Conservation (phyloP, 2,113 vertebrate species). For the Azemiops feae region DNA sequence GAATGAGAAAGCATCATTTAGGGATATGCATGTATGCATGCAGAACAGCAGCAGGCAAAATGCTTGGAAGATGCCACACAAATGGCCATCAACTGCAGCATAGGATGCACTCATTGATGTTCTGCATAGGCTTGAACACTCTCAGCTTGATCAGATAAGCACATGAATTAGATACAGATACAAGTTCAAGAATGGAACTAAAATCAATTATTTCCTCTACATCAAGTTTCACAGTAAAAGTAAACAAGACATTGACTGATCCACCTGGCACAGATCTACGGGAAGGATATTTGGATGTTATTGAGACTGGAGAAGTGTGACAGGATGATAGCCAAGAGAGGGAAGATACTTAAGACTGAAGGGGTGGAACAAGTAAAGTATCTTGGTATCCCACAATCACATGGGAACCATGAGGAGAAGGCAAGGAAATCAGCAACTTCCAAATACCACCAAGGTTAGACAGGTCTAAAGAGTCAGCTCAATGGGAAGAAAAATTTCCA, state of each 20-base stretch:
- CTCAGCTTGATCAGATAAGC: not conserved
- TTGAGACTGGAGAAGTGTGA: not conserved
- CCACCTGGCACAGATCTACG: not conserved
- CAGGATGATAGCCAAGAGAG: not conserved
- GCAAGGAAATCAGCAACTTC: not conserved
- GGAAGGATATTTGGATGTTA: not conserved
- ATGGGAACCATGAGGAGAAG: not conserved
- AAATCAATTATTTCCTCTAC: not conserved
- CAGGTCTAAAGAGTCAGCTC: not conserved
- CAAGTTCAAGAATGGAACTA: not conserved
- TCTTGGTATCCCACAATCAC: not conserved
- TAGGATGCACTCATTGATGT: not conserved
- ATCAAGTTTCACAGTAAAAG: not conserved
- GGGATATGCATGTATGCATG: constrained; percentile 43
- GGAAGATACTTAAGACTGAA: not conserved
- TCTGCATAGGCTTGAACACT: not conserved
- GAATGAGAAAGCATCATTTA: constrained; percentile 38
- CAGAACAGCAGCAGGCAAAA: not conserved
- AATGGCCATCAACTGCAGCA: not conserved
- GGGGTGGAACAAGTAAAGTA: not conserved
- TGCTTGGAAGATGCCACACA: not conserved
- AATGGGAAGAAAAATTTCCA: not conserved
- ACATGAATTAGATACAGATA: not conserved
- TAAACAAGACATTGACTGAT: not conserved
- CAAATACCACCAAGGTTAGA: too few species aligned